Conservation (phyloP, 1,140 invertebrate species). For the Tetramorium alpestre region DNA sequence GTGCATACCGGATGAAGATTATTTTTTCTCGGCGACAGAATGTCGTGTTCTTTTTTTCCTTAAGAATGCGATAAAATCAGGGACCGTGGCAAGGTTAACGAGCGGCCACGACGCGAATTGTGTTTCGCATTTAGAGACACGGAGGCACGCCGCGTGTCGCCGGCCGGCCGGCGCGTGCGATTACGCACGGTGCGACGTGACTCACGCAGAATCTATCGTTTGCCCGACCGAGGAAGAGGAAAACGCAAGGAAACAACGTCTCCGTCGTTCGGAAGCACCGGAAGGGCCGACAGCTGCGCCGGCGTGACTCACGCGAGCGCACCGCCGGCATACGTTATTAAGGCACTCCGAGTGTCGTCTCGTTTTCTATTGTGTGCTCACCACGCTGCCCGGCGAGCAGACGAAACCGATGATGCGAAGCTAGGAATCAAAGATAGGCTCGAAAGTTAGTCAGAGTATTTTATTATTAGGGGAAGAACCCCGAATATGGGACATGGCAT, state of each 20-base stretch:
- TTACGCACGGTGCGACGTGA: conserved; percentile 46
- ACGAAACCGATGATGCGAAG: not conserved
- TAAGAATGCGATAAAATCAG: conserved; percentile 34
- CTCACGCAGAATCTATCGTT: conserved; percentile 12
- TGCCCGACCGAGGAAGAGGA: not conserved
- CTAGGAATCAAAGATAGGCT: not conserved
- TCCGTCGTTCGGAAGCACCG: conserved; percentile 37
- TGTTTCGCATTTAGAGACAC: conserved; percentile 14
- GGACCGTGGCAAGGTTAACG: conserved; percentile 41
- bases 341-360: conserved; percentile 11
- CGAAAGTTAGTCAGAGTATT: not conserved
- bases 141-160: conserved; percentile 27
- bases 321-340: conserved; percentile 46
- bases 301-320: conserved; percentile 48
- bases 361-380: not conserved
- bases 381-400: not conserved
- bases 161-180: conserved; percentile 34
- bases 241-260: conserved; percentile 32
- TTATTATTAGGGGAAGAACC: not conserved
- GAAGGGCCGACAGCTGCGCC: conserved; percentile 43
- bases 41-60: not conserved
- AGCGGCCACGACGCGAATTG: conserved; percentile 14
- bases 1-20: not conserved
- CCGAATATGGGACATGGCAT: too few species aligned
- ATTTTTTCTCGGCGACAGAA: not conserved